Evolutionary conservation across 2,888 invertebrate genomes (phyloP), one percentile per base, ranked within the genome.

Genomic region (Drosophila lutescens): DNA sequence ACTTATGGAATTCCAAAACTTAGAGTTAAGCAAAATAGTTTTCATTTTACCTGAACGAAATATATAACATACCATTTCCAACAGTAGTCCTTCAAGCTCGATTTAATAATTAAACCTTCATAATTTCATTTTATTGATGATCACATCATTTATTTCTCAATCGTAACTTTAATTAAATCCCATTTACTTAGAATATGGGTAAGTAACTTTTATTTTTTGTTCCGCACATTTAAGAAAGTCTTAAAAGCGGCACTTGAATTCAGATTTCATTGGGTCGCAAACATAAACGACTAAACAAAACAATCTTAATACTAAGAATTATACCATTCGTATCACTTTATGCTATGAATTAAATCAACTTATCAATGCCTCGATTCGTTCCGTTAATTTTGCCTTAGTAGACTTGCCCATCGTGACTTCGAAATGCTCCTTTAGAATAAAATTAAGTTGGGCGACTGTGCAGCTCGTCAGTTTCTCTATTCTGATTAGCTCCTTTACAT

Each of bases 391-490:
- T 5, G 79, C 61, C 54, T 90, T 91, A 10, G 73, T 71, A 0
- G 59, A 50, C 41, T 86, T 79, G 0, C 77, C 26, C 12, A 69
- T 55, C 15, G 70, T 75, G 0, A 71, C 74, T 1, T 54, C 74
- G 40, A 81, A 91, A 55, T 90, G 88, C 0, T 44, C 5, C 15
- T 82, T 69, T 10, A 90, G 57, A 63, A 90, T 87, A 8, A 34
- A 50, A 0, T 82, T 77, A 23, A 90, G 65, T 49, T 91, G 91
- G 0, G 50, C 47, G 9, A 56, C 81, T 0, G 91, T 89, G 57
- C 89, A 91, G 12, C 62, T 59, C 4, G 10, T 32, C 15, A 90
- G 38, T 0, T 61, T 60, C 2, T 86, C 26, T 59, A 4, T 80
- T 23, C 69, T 71, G 15, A 87, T 74, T 41, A 90, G 65, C 10